Percentiles rank a stretch among this genome's conserved stretches.
Conservation (phyloP, 2,797 vertebrate species). For the Microchirus variegatus region DNA sequence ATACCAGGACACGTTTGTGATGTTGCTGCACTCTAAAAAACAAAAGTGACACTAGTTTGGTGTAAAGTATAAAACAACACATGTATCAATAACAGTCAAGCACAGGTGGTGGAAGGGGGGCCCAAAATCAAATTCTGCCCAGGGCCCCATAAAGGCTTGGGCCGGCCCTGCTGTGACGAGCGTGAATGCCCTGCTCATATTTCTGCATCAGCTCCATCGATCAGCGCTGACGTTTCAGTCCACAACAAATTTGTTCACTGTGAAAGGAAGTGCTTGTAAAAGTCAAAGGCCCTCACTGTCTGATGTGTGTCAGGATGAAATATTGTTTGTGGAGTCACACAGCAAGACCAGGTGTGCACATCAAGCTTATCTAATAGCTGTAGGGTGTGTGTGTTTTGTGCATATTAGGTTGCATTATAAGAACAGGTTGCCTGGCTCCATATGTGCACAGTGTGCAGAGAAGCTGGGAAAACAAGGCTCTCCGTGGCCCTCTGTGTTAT, state of each 20-base stretch:
- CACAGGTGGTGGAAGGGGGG: too few species aligned
- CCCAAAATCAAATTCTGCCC: too few species aligned
- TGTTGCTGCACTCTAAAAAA: too few species aligned
- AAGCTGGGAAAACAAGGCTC: slow-evolving; percentile 85
- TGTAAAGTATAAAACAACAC: too few species aligned
- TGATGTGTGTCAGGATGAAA: slow-evolving; percentile 46
- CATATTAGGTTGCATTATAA: slow-evolving; percentile 76
- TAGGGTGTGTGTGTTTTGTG: slow-evolving; percentile 66
- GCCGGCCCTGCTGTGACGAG: neutral
- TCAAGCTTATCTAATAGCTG: slow-evolving; percentile 76
- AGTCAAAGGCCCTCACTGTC: slow-evolving; percentile 42
- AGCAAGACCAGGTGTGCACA: slow-evolving; percentile 76
- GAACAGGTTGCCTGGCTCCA: slow-evolving; percentile 78
- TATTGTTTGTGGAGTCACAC: slow-evolving; percentile 71
- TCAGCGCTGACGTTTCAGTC: slow-evolving; percentile 21
- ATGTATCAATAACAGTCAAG: too few species aligned
- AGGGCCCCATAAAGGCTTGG: too few species aligned
- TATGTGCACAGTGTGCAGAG: slow-evolving; percentile 76
- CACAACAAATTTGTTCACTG: slow-evolving; percentile 30
- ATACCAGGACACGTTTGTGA: too few species aligned
- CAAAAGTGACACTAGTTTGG: neutral
- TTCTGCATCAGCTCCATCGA: slow-evolving; percentile 13
- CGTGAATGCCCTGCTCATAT: neutral
- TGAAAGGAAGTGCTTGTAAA: slow-evolving; percentile 38
- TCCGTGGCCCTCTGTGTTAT: slow-evolving; percentile 81